phyloP scores from a whole-genome alignment of 2,113 vertebrate species.

The Micronycteris hirsuta region DNA sequence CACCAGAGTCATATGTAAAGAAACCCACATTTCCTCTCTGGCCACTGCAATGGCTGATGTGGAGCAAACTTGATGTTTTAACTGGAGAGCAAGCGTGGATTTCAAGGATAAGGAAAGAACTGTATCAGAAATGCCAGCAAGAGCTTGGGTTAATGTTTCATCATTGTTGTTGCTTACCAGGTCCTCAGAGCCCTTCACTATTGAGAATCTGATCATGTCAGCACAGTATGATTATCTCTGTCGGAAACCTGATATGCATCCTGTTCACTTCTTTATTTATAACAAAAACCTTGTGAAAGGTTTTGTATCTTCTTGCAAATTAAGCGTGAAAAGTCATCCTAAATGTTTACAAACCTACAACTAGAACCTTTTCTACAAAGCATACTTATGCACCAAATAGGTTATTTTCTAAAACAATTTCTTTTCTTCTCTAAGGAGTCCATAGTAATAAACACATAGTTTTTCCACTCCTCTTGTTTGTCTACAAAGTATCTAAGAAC shows the following conservation, averaged over 20 bases:
- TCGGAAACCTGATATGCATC: not conserved
- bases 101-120: constrained; percentile 11
- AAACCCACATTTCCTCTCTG: not conserved
- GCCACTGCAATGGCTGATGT: not conserved
- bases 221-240: not conserved
- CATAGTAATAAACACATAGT: not conserved
- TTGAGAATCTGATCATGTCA: constrained; percentile 9
- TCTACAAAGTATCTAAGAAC: not conserved
- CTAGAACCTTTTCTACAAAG: not conserved
- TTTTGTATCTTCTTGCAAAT: not conserved
- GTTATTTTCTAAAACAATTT: not conserved
- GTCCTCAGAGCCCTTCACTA: not conserved
- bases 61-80: not conserved
- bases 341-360: not conserved
- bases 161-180: not conserved
- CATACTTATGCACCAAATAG: not conserved
- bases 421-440: not conserved
- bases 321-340: not conserved
- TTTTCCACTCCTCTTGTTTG: not conserved
- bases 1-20: not conserved
- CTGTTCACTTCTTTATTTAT: not conserved
- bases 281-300: not conserved
- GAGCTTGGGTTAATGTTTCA: not conserved
- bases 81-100: not conserved
- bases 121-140: not conserved